Evolutionary conservation across 2,797 vertebrate species (phyloP).

Genomic region (Eulemur mongoz): DNA sequence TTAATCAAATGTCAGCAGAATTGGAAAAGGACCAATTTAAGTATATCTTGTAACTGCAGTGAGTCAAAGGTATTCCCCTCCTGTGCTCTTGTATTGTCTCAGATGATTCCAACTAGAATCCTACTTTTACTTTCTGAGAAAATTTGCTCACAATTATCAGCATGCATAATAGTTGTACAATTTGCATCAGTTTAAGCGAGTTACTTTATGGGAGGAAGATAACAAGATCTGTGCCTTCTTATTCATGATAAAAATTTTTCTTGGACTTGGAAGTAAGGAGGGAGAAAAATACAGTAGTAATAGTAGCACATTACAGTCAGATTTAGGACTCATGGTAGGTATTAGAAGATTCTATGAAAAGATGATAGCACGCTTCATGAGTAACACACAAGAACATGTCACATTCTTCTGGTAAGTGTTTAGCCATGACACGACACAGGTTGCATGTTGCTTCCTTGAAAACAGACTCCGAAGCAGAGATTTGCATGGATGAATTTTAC

Average conservation of each 20-base stretch:
- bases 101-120: not conserved
- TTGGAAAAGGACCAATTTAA: slow-evolving; percentile 39
- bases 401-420: not conserved
- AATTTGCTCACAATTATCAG: not conserved
- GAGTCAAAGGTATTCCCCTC: slow-evolving; percentile 6
- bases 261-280: not conserved
- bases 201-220: not conserved
- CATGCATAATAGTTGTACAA: not conserved
- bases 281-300: not conserved
- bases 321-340: not conserved
- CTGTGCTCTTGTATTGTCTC: not conserved
- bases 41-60: slow-evolving; percentile 43
- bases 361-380: not conserved
- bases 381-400: not conserved
- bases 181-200: not conserved
- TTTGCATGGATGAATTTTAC: not conserved
- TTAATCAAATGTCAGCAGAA: slow-evolving; percentile 60
- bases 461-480: not conserved
- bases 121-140: not conserved
- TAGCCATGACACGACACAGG: not conserved
- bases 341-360: not conserved
- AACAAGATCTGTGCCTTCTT: not conserved
- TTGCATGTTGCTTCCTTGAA: not conserved
- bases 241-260: not conserved
- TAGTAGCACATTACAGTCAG: not conserved